Conservation (phyloP, 1,140 invertebrate genomes). For the Paracyclopina nana region DNA sequence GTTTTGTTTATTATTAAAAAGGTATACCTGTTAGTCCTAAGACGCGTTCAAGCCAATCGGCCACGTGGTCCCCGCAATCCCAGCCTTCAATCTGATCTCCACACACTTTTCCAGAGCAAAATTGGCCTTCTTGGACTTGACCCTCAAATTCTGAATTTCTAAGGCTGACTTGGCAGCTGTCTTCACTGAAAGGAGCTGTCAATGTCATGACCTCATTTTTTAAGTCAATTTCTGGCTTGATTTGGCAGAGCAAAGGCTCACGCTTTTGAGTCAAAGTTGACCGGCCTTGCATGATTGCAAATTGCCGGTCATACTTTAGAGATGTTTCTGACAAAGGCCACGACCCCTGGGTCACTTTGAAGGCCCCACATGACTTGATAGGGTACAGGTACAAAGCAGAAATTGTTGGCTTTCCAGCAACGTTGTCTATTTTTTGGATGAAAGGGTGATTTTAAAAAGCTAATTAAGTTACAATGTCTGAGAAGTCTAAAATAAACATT, state of each 20-base stretch:
- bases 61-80: constrained; percentile 59
- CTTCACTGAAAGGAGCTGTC: constrained; percentile 38
- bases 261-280: constrained; percentile 70
- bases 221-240: constrained; percentile 50
- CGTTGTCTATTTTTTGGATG: no score
- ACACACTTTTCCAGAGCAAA: constrained; percentile 44
- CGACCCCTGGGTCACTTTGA: constrained; percentile 31
- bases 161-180: neutral
- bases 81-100: constrained; percentile 50
- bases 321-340: constrained; percentile 54
- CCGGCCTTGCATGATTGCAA: constrained; percentile 66
- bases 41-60: constrained; percentile 65
- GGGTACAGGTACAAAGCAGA: constrained; percentile 58
- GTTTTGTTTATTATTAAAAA: no score
- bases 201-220: constrained; percentile 38
- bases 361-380: constrained; percentile 72
- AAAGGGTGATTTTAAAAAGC: no score
- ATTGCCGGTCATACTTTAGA: constrained; percentile 66
- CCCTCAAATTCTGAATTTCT: neutral
- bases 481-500: no score
- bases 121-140: neutral
- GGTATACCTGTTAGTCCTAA: no score
- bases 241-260: constrained; percentile 50
- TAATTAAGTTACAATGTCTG: no score
- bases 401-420: constrained; percentile 23